Conservation (phyloP, 2,888 invertebrate genomes). For the Eutolmus rufibarbis region DNA sequence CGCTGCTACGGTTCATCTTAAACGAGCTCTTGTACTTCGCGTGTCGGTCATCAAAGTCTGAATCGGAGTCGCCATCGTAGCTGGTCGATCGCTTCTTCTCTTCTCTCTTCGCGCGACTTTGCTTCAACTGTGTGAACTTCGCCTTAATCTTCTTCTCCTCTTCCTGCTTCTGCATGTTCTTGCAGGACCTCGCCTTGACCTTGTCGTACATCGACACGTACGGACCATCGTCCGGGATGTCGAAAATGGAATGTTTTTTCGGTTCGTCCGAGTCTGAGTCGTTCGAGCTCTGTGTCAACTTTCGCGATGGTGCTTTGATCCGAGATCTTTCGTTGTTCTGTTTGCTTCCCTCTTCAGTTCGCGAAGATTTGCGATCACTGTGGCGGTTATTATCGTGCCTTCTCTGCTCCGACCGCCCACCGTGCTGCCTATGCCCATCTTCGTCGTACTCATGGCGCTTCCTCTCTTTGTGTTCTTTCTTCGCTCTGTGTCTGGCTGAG, state of each 20-base stretch:
- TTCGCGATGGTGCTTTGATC: slow-evolving; percentile 53
- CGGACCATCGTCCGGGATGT: slow-evolving; percentile 87
- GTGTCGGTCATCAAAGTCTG: slow-evolving; percentile 63
- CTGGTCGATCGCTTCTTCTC: slow-evolving; percentile 89
- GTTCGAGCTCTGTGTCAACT: slow-evolving; percentile 64
- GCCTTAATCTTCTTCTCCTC: slow-evolving; percentile 89
- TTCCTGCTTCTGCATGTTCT: slow-evolving; percentile 91
- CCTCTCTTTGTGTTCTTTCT: slow-evolving; percentile 59
- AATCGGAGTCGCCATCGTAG: slow-evolving; percentile 87
- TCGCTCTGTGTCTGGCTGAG: slow-evolving; percentile 57
- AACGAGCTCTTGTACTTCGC: slow-evolving; percentile 53
- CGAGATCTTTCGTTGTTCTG: slow-evolving; percentile 49
- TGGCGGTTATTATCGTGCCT: slow-evolving; percentile 48
- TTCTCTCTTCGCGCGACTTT: slow-evolving; percentile 84
- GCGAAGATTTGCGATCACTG: slow-evolving; percentile 54
- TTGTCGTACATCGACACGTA: slow-evolving; percentile 98
- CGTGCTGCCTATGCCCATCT: slow-evolving; percentile 45
- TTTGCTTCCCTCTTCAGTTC: slow-evolving; percentile 49
- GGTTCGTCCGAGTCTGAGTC: slow-evolving; percentile 81
- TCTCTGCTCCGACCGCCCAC: slow-evolving; percentile 1
- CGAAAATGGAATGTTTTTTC: slow-evolving; percentile 90
- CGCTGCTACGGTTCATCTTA: slow-evolving; percentile 53
- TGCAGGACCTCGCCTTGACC: slow-evolving; percentile 91
- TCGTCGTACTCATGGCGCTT: slow-evolving; percentile 55
- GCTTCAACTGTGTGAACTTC: slow-evolving; percentile 86